phyloP scores from a whole-genome alignment of 2,113 vertebrate species.

The Monarcha castaneiventris region DNA sequence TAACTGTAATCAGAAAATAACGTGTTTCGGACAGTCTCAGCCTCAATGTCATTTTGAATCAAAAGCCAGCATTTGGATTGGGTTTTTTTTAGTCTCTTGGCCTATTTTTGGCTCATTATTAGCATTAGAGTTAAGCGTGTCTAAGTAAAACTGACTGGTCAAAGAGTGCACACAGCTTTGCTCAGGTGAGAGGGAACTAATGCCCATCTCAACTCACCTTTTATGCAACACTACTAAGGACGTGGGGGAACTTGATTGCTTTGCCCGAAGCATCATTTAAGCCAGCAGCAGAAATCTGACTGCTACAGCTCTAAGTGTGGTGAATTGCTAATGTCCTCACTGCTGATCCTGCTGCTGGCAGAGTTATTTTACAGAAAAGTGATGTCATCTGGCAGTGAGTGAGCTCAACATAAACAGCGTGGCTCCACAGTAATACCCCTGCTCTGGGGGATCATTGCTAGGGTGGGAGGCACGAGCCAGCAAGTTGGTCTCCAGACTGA shows the following conservation, averaged over 20 bases:
- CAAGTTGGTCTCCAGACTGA: background rate
- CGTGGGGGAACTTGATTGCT: background rate
- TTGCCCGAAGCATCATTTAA: background rate
- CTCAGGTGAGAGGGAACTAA: background rate
- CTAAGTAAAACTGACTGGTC: background rate
- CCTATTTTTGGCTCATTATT: background rate
- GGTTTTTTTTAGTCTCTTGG: background rate
- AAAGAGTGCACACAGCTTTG: background rate
- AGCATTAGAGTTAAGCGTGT: background rate
- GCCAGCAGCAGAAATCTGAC: background rate
- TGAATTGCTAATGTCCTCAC: background rate
- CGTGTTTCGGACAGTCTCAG: background rate
- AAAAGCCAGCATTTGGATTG: background rate
- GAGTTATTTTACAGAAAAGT: background rate
- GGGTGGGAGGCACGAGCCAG: background rate
- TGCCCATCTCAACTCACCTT: background rate
- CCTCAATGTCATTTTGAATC: background rate
- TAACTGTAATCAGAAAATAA: background rate
- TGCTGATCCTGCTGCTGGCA: background rate
- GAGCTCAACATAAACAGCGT: background rate
- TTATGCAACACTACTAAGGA: background rate
- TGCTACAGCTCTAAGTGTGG: background rate
- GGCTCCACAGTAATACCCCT: background rate
- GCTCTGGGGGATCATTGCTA: background rate
- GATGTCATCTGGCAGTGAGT: background rate